Conservation (phyloP, 2,113 vertebrate species). For the Platanista minor region DNA sequence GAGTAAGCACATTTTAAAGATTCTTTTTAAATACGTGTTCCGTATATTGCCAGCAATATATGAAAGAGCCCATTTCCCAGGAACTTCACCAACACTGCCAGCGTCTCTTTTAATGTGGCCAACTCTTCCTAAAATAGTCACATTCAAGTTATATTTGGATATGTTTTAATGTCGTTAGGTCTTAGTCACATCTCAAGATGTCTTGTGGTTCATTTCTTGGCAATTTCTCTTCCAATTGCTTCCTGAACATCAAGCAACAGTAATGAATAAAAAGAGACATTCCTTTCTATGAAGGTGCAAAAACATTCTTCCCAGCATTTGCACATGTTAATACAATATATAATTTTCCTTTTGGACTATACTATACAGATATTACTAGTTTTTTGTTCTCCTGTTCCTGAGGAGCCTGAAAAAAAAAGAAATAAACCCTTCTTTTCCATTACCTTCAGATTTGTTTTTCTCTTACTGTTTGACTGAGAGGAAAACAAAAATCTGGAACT, state of each 20-base stretch:
- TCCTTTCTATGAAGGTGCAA: not conserved
- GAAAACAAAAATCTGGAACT: not conserved
- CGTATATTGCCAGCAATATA: not conserved
- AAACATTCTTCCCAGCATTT: not conserved
- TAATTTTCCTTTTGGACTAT: not conserved
- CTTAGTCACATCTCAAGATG: slow-evolving; percentile 10
- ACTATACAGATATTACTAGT: not conserved
- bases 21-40: not conserved
- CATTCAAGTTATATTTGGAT: not conserved
- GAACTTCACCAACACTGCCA: not conserved
- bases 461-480: not conserved
- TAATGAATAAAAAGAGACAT: not conserved
- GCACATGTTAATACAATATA: not conserved
- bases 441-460: not conserved
- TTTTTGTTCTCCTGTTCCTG: not conserved
- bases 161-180: not conserved
- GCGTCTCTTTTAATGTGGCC: not conserved
- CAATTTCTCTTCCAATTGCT: slow-evolving; percentile 15
- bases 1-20: not conserved
- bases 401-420: not conserved
- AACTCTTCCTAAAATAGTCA: slow-evolving; percentile 31
- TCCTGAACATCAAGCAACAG: not conserved
- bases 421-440: not conserved
- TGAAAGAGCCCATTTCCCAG: not conserved
- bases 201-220: not conserved